A percentile compares a stretch with the other conserved stretches of the same genome.
Conservation (phyloP, 2,797 vertebrate species). For the Mus caroli region DNA sequence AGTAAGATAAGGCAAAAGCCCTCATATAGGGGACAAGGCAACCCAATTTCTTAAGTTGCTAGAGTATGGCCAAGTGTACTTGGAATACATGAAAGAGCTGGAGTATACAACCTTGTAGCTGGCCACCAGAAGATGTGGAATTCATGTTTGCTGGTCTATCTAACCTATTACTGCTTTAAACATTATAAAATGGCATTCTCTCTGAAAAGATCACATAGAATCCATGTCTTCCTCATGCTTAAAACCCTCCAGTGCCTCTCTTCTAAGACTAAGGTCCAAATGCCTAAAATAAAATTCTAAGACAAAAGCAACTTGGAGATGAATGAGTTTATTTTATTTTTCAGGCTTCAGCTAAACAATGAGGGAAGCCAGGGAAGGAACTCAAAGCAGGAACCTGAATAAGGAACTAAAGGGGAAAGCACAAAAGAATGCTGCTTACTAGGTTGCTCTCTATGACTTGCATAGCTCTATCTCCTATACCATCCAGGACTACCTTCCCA, state of each 20-base stretch:
- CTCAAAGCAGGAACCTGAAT: background rate
- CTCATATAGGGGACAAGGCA: background rate
- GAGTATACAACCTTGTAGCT: background rate
- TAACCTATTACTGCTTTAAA: background rate
- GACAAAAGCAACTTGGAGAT: background rate
- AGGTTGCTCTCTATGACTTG: background rate
- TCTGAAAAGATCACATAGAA: conserved; percentile 28
- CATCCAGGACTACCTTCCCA: background rate
- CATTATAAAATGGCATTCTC: background rate
- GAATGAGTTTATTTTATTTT: background rate
- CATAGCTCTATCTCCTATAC: background rate
- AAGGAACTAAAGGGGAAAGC: background rate
- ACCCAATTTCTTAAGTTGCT: background rate
- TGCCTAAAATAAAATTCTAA: background rate
- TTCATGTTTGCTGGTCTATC: background rate
- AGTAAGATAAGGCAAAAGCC: background rate
- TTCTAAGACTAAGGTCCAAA: background rate
- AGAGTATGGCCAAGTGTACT: background rate
- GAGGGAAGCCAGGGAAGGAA: background rate
- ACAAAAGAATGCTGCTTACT: background rate
- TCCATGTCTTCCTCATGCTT: background rate
- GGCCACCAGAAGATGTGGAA: background rate
- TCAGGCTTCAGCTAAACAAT: background rate
- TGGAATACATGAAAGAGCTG: background rate
- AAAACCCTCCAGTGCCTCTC: background rate